Conservation (phyloP, 2,113 vertebrate genomes). For the Lagopus leucura region DNA sequence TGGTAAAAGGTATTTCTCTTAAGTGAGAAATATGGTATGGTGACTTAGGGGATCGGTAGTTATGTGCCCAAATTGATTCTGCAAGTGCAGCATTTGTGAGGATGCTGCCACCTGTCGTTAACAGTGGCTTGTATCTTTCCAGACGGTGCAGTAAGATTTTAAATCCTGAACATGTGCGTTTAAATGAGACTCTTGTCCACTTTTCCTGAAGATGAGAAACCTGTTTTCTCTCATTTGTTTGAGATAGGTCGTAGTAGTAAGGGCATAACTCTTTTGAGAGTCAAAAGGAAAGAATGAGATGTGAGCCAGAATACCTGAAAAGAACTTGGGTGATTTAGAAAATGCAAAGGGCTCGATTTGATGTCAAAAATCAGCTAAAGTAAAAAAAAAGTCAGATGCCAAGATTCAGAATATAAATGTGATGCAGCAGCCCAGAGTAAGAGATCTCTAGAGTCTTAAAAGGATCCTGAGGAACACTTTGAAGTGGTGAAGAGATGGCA, state of each 20-base stretch:
- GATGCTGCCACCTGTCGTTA: constrained; percentile 22
- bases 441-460: neutral
- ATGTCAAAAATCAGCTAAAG: neutral
- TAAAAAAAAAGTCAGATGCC: neutral
- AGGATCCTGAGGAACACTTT: neutral
- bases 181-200: fast-evolving
- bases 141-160: neutral
- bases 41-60: too few species aligned
- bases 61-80: neutral
- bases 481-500: neutral
- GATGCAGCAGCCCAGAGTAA: neutral
- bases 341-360: neutral
- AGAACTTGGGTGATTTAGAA: neutral
- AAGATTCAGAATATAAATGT: neutral
- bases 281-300: neutral
- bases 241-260: neutral
- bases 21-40: neutral
- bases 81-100: neutral
- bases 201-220: neutral
- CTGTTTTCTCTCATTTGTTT: neutral
- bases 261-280: neutral
- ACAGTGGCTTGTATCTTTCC: neutral
- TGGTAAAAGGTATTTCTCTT: neutral
- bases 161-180: neutral
- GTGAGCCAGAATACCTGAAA: neutral